phyloP scores from a whole-genome alignment of 2,888 invertebrate genomes.

The Perizoma flavofasciatum region DNA sequence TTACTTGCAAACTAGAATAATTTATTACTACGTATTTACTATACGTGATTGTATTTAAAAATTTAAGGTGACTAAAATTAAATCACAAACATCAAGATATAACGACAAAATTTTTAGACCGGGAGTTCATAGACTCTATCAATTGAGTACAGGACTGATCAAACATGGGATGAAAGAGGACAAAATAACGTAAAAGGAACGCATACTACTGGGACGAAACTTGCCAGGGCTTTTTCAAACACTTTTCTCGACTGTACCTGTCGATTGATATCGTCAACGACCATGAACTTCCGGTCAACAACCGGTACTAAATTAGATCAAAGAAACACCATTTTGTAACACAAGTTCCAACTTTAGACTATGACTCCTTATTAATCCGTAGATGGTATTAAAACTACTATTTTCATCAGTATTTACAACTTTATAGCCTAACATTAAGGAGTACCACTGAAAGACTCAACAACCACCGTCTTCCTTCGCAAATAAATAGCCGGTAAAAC shows the following conservation, averaged over 20 bases:
- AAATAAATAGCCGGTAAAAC: conserved; percentile 9
- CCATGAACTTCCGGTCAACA: too few species aligned
- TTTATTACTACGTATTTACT: conserved; percentile 8
- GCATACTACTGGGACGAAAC: too few species aligned
- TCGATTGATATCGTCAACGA: too few species aligned
- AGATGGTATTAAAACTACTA: conserved; percentile 17
- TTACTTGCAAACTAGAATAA: conserved; percentile 19
- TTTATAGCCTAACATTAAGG: conserved; percentile 8
- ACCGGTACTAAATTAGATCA: background rate
- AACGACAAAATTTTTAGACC: background rate
- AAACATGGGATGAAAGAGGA: too few species aligned
- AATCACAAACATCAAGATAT: conserved; percentile 5
- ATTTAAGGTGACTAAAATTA: conserved; percentile 3
- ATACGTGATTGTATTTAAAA: conserved; percentile 13
- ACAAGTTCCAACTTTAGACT: background rate
- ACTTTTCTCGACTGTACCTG: too few species aligned
- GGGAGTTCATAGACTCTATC: background rate
- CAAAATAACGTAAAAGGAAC: too few species aligned
- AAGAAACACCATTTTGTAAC: background rate
- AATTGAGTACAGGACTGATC: too few species aligned
- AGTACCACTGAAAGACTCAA: conserved; percentile 11
- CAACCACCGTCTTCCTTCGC: conserved; percentile 13
- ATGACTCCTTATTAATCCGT: conserved; percentile 13
- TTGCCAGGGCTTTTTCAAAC: too few species aligned
- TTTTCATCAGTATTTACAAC: conserved; percentile 29